Evolutionary conservation across 2,888 invertebrate species (phyloP).

Genomic region (Metellina segmentata): DNA sequence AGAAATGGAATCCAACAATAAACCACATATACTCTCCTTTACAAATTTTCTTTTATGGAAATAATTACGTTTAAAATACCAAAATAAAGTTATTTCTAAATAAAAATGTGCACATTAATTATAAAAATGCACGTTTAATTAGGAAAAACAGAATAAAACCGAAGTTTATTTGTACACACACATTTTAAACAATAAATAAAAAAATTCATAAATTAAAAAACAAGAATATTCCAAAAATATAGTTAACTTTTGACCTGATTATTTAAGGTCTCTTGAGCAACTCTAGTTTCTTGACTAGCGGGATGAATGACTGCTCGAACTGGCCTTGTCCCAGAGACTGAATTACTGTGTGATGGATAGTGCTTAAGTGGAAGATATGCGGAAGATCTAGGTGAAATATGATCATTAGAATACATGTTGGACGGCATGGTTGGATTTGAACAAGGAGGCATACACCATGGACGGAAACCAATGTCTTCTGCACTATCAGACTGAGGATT

Average conservation of each 20-base stretch:
- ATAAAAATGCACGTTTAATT: too few species aligned
- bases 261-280: conserved; percentile 72
- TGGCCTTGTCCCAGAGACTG: conserved; percentile 35
- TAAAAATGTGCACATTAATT: too few species aligned
- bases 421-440: conserved; percentile 58
- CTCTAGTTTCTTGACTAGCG: conserved; percentile 52
- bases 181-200: not conserved
- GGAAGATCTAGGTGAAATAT: conserved; percentile 44
- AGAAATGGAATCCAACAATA: too few species aligned
- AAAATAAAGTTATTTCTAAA: too few species aligned
- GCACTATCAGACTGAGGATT: conserved; percentile 31
- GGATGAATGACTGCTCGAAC: conserved; percentile 57
- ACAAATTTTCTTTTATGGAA: too few species aligned
- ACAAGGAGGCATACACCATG: conserved; percentile 46
- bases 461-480: conserved; percentile 67
- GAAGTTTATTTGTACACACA: not conserved
- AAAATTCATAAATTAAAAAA: not conserved
- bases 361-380: conserved; percentile 23
- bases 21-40: too few species aligned
- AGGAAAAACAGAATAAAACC: not conserved
- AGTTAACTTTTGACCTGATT: conserved; percentile 60
- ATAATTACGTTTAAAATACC: too few species aligned
- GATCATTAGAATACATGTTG: conserved; percentile 29
- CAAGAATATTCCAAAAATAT: not conserved
- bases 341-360: conserved; percentile 23